Evolutionary conservation across 2,113 vertebrate species (phyloP).

Genomic region (Macrotis lagotis): DNA sequence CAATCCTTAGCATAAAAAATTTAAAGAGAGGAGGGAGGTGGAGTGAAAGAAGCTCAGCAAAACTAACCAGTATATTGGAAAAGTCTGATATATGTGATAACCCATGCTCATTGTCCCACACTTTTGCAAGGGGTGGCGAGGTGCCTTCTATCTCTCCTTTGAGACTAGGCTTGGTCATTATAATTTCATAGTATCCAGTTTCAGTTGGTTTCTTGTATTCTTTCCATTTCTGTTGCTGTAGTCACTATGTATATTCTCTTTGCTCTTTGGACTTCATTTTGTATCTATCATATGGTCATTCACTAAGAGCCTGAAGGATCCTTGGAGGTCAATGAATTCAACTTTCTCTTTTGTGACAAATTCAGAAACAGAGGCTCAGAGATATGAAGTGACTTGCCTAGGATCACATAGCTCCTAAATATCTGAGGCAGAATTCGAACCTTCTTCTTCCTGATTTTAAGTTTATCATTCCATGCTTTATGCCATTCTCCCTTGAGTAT

Average conservation of each 20-base stretch:
- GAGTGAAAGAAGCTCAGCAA: not conserved
- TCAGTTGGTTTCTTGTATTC: not conserved
- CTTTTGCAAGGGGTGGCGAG: not conserved
- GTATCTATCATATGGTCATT: not conserved
- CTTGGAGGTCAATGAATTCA: not conserved
- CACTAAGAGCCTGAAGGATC: not conserved
- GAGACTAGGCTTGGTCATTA: not conserved
- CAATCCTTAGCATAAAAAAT: not conserved
- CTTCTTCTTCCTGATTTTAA: not conserved
- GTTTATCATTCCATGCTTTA: not conserved
- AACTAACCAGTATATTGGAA: not conserved
- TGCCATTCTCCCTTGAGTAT: not conserved
- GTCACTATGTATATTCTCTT: not conserved
- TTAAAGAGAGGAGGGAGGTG: not conserved
- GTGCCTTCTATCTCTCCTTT: not conserved
- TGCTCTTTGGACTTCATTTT: not conserved
- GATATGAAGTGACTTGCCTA: not conserved
- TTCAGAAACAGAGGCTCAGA: too few species aligned
- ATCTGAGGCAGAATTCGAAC: not conserved
- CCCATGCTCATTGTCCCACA: not conserved
- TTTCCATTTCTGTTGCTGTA: not conserved
- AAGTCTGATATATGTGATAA: not conserved
- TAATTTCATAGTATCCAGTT: not conserved
- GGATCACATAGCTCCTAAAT: not conserved
- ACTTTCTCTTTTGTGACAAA: not conserved